Evolutionary conservation across 1,140 invertebrate species (phyloP).

Genomic region (Chionoecetes opilio): DNA sequence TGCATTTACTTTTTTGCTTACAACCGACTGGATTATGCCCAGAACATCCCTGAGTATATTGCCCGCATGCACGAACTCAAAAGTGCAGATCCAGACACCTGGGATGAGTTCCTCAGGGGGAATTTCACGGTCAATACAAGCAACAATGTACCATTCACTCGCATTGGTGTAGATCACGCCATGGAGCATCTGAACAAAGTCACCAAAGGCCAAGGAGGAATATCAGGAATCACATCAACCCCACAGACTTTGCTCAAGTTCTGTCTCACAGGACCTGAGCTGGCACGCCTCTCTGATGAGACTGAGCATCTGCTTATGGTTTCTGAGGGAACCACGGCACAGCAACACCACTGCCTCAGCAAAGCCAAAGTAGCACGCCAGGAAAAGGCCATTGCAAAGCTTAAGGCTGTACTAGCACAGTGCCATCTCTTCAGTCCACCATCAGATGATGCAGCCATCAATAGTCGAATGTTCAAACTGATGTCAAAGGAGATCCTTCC

Average conservation of each 20-base stretch:
- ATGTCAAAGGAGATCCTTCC: constrained; percentile 35
- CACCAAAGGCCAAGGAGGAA: constrained; percentile 48
- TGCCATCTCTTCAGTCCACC: neutral
- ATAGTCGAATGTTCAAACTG: constrained; percentile 38
- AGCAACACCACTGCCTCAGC: constrained; percentile 53
- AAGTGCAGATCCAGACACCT: constrained; percentile 44
- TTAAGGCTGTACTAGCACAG: neutral
- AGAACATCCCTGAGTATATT: constrained; percentile 57
- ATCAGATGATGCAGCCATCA: neutral
- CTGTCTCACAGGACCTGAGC: constrained; percentile 49
- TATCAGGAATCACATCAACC: constrained; percentile 32
- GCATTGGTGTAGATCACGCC: too few species aligned
- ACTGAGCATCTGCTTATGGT: constrained; percentile 4
- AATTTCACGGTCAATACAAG: constrained; percentile 49
- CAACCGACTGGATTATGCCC: constrained; percentile 38
- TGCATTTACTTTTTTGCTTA: constrained; percentile 42
- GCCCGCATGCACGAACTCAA: constrained; percentile 38
- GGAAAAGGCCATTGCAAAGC: constrained; percentile 51
- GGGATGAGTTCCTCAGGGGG: neutral
- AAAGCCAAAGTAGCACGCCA: constrained; percentile 25
- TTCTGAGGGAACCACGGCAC: neutral
- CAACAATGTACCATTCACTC: constrained; percentile 45
- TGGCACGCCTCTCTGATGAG: constrained; percentile 16
- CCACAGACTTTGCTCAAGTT: constrained; percentile 46
- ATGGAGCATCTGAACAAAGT: constrained; percentile 36